Evolutionary conservation across 2,113 vertebrate genomes (phyloP), one percentile per base, ranked within the genome.

Genomic region (Xenopus borealis): DNA sequence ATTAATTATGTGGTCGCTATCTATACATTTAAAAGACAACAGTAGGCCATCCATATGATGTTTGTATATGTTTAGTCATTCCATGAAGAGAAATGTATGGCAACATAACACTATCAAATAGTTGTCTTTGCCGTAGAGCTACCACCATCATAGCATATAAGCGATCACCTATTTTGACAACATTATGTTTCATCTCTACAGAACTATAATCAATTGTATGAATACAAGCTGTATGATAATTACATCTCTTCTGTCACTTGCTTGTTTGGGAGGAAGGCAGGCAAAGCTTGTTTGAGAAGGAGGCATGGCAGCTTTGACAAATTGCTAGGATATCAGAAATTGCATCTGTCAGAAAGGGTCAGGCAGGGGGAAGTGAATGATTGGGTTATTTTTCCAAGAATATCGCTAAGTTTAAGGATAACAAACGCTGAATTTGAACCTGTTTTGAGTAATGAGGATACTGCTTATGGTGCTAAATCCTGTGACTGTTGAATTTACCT

Each of bases 321-420:
- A 85, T 66, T 86, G 78, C 78, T 79, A 67, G 68, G 72, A 80
- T 81, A 66, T 86, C 78, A 81, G 80, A 83, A 87, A 82, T 79
- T 79, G 75, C 79, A 72, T 80, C 80, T 80, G 82, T 65, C 80
- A 81, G 81, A 80, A 83, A 83, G 71, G 84, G 77, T 81, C 80
- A 81, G 30, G 69, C 76, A 69, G 52, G 71, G 46, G 75, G 62
- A 45, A 16, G 30, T 68, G 69, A 82, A 72, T 65, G 69, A 75
- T 72, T 69, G 77, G 78, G 72, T 78, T 81, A 78, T 84, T 80
- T 66, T 84, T 72, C 66, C 80, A 80, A 79, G 76, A 81, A 69
- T 74, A 66, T 75, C 75, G 62, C 17, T 73, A 68, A 19, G 65
- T 72, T 81, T 78, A 62, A 68, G 10, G 10, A 12, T 78, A 78